These are phyloP conservation scores for Oxyura jamaicensis DNA, from an alignment of 2,113 vertebrate genomes.

Conservation along the genomic window DNA sequence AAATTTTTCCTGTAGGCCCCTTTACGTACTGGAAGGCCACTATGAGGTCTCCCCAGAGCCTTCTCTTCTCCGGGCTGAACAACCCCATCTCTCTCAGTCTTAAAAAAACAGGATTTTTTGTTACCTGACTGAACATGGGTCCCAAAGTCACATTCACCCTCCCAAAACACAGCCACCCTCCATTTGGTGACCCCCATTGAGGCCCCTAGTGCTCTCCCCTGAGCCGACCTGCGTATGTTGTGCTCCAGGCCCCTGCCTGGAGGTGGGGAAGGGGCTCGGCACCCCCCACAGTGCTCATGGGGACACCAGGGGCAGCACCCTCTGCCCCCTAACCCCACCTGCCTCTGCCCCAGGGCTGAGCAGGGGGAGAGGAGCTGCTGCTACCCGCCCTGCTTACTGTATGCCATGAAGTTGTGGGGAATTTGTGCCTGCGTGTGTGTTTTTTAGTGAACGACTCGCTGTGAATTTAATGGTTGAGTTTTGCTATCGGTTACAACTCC, in stretches of 20 bases:
- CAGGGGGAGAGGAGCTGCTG: background rate
- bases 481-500: slow-evolving; percentile 43
- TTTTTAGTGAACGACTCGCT: slow-evolving; percentile 18
- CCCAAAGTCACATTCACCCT: background rate
- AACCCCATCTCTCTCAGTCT: background rate
- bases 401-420: background rate
- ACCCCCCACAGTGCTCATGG: background rate
- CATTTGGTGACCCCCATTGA: background rate
- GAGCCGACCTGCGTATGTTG: accelerated
- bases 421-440: background rate
- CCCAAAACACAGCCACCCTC: background rate
- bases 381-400: background rate
- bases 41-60: background rate
- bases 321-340: too few relatives aligned
- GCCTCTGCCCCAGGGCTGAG: background rate
- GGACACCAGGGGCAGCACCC: too few relatives aligned
- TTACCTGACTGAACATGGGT: background rate
- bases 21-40: background rate
- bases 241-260: background rate
- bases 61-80: too few relatives aligned
- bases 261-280: background rate
- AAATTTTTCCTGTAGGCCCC: background rate
- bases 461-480: slow-evolving; percentile 49
- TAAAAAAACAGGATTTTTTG: background rate
- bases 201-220: background rate